phyloP scores from a whole-genome alignment of 2,888 invertebrate genomes.

The Drosophila stalkeri region DNA sequence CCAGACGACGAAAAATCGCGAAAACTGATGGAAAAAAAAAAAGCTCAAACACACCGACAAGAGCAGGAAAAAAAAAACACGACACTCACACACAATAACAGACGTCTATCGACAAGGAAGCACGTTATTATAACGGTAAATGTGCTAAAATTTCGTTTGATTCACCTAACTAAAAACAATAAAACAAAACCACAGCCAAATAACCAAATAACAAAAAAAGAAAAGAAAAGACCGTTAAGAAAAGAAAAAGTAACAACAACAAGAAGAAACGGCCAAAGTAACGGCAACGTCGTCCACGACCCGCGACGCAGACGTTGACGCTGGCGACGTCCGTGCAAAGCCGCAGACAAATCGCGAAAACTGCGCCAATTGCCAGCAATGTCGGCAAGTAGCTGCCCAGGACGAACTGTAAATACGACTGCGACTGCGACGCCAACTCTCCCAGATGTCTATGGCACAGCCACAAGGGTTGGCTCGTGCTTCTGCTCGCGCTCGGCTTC shows the following conservation, averaged over 20 bases:
- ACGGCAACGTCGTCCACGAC: constrained; percentile 45
- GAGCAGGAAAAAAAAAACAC: neutral
- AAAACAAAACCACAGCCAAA: constrained; percentile 2
- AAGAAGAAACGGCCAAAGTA: constrained; percentile 40
- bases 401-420: constrained; percentile 34
- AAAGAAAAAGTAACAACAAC: constrained; percentile 21
- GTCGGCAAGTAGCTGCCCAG: constrained; percentile 40
- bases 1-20: constrained; percentile 47
- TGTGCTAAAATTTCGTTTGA: constrained; percentile 55
- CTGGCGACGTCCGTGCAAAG: constrained; percentile 57
- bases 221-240: constrained; percentile 1
- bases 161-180: constrained; percentile 20
- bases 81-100: constrained; percentile 17
- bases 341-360: constrained; percentile 67
- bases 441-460: constrained; percentile 42
- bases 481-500: neutral
- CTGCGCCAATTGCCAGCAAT: constrained; percentile 45
- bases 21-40: constrained; percentile 10
- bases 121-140: constrained; percentile 71
- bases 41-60: constrained; percentile 11
- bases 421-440: constrained; percentile 16
- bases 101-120: constrained; percentile 66
- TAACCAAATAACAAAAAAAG: neutral
- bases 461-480: constrained; percentile 49
- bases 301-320: constrained; percentile 28